Conservation (phyloP, 2,888 invertebrate species). For the Agrotis puta region DNA sequence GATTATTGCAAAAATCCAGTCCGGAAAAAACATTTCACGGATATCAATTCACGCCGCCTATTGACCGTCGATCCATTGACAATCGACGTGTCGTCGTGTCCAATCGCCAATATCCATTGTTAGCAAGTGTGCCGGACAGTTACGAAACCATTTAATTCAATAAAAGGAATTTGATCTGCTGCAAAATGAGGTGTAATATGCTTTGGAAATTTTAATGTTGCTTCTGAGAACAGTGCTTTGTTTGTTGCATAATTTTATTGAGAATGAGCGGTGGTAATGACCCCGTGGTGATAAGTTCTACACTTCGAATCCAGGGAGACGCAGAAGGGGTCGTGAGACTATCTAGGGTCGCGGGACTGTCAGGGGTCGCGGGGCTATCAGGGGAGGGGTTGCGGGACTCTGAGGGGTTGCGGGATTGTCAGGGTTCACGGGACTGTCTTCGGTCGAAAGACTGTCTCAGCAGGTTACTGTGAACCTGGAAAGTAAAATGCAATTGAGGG, state of each 20-base stretch:
- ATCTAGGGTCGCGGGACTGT: too few species aligned
- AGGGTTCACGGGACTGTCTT: too few species aligned
- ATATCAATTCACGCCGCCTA: constrained; percentile 27
- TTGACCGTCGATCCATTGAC: constrained; percentile 32
- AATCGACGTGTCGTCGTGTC: constrained; percentile 63
- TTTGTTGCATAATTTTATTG: constrained; percentile 40
- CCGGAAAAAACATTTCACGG: constrained; percentile 33
- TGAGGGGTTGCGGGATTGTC: too few species aligned
- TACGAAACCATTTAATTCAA: constrained; percentile 71
- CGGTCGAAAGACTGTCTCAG: too few species aligned
- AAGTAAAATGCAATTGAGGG: too few species aligned
- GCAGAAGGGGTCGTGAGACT: too few species aligned
- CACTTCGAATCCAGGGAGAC: too few species aligned
- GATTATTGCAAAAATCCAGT: constrained; percentile 19
- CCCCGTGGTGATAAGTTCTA: background rate
- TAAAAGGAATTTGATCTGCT: constrained; percentile 56
- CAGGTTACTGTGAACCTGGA: too few species aligned
- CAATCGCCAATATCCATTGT: constrained; percentile 73
- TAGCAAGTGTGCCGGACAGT: constrained; percentile 70
- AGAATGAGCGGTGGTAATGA: background rate
- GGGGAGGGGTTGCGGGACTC: too few species aligned
- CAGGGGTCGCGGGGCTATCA: too few species aligned
- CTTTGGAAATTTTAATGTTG: constrained; percentile 47
- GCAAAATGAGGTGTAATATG: constrained; percentile 49
- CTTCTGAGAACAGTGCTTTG: constrained; percentile 44